Base-by-base conservation (phyloP, 1,140 invertebrate species). In the Daktulosphaira vitifoliae region DNA sequence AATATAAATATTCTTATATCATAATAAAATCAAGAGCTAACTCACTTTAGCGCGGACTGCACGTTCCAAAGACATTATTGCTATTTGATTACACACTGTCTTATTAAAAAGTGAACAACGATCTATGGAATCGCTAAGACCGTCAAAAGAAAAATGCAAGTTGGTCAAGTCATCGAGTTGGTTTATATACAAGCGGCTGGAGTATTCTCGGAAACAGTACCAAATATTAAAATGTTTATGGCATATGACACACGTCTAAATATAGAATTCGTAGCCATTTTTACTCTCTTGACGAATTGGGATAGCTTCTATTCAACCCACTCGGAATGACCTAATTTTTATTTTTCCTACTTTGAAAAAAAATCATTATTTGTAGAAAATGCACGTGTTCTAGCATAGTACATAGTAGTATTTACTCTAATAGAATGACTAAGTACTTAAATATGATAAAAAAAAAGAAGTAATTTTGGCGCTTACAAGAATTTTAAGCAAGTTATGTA, bases 11-110 rank as follows among this genome's bases (percentile, higher is more conserved):
- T 22, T 23, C 22, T 52, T 29, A 48, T 16, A 15, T 26, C 29
- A 11, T 33, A 33, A 6, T 33, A 11, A 33, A 33, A 6, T 11
- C 29, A 33, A 5, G 5, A 33, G 46, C 4, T n/a, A 51, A 62
- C 67, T 68, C 54, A 68, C 67, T 64, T 68, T 68, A 37, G 67
- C 67, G 18, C 64, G 64, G 49, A 68, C 67, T 8, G 65, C 64
- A 20, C 67, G 64, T 68, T 68, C 64, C 33, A 68, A 38, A 50
- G 67, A 68, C 67, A 68, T 68, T 25, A 51, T 64, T 29, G 46
- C n/a, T 44, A 59, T n/a, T 22, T 26, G 39, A 23, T 44, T 46
- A 29, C 54, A 59, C 54, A 46, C 39, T 15, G 23, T 46, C 23
- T 8, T 25, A 42, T 9, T 9, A 42, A 9, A 29, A 65, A 7